Percentiles rank a stretch among this genome's conserved stretches.
Evolutionary conservation across 2,113 vertebrate species (phyloP).

Genomic region (Felis catus): DNA sequence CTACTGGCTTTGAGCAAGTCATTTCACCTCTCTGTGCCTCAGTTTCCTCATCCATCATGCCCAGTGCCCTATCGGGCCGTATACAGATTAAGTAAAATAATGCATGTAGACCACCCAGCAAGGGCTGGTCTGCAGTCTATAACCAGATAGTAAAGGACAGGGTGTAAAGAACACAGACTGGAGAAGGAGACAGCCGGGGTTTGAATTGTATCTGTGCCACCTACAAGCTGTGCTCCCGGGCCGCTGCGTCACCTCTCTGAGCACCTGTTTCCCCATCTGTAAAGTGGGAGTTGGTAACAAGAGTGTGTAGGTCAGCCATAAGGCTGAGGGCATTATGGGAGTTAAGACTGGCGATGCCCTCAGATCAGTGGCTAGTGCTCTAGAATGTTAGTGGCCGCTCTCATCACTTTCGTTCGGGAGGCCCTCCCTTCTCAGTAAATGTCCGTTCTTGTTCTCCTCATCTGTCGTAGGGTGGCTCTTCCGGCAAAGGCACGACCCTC

Average conservation of each 20-base stretch:
- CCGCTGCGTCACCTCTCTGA: not conserved
- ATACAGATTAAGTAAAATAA: not conserved
- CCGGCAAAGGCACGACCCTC: constrained; percentile 59
- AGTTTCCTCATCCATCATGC: not conserved
- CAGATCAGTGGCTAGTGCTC: fast-evolving
- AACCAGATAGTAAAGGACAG: not conserved
- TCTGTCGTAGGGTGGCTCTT: constrained; percentile 58
- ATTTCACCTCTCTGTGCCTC: not conserved
- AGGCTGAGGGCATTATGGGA: not conserved
- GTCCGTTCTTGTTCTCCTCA: fast-evolving
- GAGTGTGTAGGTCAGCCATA: not conserved
- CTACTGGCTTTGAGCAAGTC: not conserved
- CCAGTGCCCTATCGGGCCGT: not conserved
- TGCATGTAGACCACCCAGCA: not conserved
- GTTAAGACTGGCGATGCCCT: fast-evolving
- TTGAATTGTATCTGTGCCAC: no score
- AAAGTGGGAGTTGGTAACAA: not conserved
- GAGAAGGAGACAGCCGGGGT: not conserved
- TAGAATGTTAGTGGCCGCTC: not conserved
- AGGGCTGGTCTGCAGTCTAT: not conserved
- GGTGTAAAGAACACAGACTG: not conserved
- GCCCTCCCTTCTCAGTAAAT: not conserved
- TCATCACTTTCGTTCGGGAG: not conserved
- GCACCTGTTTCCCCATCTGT: no score
- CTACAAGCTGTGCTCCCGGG: not conserved